A percentile compares a stretch with the other conserved stretches of the same genome.
These are phyloP conservation scores for Metallyticus violacea DNA, from an alignment of 2,888 invertebrate species.

Conservation along the genomic window DNA sequence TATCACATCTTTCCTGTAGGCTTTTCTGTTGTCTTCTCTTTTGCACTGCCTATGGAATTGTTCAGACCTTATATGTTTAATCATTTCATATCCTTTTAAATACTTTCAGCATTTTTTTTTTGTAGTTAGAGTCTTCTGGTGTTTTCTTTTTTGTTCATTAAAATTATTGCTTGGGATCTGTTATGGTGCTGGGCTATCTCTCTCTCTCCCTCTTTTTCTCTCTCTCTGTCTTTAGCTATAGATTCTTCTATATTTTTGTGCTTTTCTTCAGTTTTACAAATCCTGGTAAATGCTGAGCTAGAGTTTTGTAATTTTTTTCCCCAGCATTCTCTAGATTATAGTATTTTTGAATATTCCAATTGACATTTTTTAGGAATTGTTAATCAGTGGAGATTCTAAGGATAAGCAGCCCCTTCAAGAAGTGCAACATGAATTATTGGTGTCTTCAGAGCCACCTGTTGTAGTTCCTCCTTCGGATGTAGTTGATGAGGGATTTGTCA, in stretches of 20 bases:
- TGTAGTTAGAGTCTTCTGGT: not conserved
- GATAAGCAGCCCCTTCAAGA: slow-evolving; percentile 18
- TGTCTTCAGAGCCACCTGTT: slow-evolving; percentile 5
- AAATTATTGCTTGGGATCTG: not conserved
- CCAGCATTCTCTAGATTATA: not conserved
- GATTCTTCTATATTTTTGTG: not conserved
- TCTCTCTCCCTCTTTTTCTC: not conserved
- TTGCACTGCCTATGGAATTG: not conserved
- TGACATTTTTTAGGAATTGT: slow-evolving; percentile 27
- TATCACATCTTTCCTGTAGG: not conserved
- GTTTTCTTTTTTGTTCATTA: not conserved
- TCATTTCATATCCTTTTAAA: not conserved
- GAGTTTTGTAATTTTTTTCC: not conserved
- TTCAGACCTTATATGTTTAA: not conserved
- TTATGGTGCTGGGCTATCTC: not conserved
- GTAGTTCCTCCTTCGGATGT: slow-evolving; percentile 10
- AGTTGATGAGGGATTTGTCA: slow-evolving; percentile 27
- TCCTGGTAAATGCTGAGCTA: not conserved
- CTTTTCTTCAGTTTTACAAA: not conserved
- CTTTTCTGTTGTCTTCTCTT: slow-evolving; percentile 1
- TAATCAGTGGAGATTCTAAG: slow-evolving; percentile 26
- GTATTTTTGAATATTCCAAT: not conserved
- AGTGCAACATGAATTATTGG: slow-evolving; percentile 17
- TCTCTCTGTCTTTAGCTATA: not conserved
- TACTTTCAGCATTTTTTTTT: not conserved